Percentiles rank a stretch among this genome's conserved stretches.
phyloP scores from a whole-genome alignment of 1,140 invertebrate species.

The Latrodectus geometricus region DNA sequence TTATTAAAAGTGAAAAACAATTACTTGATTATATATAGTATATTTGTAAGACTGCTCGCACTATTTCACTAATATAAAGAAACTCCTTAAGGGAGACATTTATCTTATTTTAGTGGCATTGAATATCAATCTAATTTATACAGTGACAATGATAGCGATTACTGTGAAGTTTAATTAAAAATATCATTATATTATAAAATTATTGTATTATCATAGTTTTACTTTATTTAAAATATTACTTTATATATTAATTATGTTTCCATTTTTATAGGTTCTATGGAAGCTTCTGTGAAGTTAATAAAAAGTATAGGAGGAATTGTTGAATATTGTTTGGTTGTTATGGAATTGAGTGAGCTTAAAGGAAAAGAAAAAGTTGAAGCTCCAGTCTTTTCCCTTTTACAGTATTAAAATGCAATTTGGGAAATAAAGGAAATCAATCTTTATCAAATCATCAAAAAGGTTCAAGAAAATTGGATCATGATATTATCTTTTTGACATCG shows the following conservation, averaged over 20 bases:
- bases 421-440: neutral
- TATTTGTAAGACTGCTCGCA: too few relatives aligned
- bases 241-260: neutral
- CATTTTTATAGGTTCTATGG: conserved; percentile 39
- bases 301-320: conserved; percentile 29
- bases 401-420: conserved; percentile 65
- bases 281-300: conserved; percentile 38
- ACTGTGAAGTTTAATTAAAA: too few relatives aligned
- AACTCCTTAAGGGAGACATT: too few relatives aligned
- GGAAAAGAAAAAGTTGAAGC: conserved; percentile 73
- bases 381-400: conserved; percentile 79
- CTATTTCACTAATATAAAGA: too few relatives aligned
- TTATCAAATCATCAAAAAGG: neutral
- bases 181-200: too few relatives aligned
- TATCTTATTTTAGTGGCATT: too few relatives aligned
- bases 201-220: too few relatives aligned
- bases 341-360: conserved; percentile 41
- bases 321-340: conserved; percentile 17
- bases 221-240: neutral
- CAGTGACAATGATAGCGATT: too few relatives aligned
- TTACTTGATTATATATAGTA: too few relatives aligned
- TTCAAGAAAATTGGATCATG: neutral
- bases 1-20: too few relatives aligned
- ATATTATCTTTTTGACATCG: neutral
- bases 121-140: too few relatives aligned